Conservation (phyloP, 2,113 vertebrate species). For the Hemiscyllium ocellatum region DNA sequence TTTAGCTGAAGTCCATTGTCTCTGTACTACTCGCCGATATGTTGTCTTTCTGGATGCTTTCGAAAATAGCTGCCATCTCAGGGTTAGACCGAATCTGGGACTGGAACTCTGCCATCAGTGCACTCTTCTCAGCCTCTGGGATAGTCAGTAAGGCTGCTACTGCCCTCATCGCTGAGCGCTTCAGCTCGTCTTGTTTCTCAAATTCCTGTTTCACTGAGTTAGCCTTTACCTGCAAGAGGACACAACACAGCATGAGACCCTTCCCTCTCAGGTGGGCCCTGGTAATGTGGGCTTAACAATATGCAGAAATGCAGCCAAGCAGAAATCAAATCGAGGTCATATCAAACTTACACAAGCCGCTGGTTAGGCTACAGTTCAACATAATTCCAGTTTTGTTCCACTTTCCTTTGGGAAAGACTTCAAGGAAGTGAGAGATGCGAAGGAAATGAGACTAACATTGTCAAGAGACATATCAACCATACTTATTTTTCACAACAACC, state of each 20-base stretch:
- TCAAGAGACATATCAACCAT: no score
- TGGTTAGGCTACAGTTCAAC: neutral
- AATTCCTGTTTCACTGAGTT: constrained; percentile 94
- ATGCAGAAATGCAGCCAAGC: neutral
- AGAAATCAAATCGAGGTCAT: neutral
- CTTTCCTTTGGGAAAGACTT: neutral
- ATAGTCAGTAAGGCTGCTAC: constrained; percentile 85
- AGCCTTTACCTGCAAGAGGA: constrained; percentile 73
- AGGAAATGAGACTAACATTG: neutral
- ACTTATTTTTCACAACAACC: no score
- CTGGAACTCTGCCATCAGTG: constrained; percentile 78
- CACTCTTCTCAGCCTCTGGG: constrained; percentile 78
- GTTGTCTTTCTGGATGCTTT: constrained; percentile 80
- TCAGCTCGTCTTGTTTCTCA: constrained; percentile 91
- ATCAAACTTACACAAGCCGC: neutral
- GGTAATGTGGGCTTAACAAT: neutral
- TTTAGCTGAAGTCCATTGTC: constrained; percentile 77
- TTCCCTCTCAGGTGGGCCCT: neutral
- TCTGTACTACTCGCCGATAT: constrained; percentile 53
- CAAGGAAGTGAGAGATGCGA: neutral
- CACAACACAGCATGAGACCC: neutral
- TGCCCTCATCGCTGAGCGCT: constrained; percentile 84
- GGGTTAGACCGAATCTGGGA: constrained; percentile 76
- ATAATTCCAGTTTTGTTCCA: neutral
- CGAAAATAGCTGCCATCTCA: constrained; percentile 77